These are phyloP conservation scores for Metacarcinus magister DNA, from an alignment of 2,888 invertebrate species.

Conservation along the genomic window DNA sequence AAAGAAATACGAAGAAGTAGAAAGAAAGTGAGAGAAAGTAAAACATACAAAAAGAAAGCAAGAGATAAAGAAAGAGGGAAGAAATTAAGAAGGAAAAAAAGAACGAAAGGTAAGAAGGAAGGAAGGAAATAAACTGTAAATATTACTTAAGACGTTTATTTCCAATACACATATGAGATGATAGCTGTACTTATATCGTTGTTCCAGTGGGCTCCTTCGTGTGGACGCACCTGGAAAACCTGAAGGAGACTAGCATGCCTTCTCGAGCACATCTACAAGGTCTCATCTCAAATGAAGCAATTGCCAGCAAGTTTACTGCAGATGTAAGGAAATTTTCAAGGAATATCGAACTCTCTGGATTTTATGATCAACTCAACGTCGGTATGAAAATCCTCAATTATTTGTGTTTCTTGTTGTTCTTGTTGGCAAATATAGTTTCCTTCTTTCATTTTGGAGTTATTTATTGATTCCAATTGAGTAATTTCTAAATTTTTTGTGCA, in stretches of 20 bases:
- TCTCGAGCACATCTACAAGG: slow-evolving; percentile 93
- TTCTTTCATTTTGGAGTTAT: not conserved
- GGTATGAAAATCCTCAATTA: slow-evolving; percentile 84
- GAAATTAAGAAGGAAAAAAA: too few relatives aligned
- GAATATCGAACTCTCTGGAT: slow-evolving; percentile 94
- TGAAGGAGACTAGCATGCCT: slow-evolving; percentile 89
- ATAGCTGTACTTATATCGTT: not conserved
- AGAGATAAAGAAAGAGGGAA: too few relatives aligned
- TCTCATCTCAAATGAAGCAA: slow-evolving; percentile 91
- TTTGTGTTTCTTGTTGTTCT: not conserved
- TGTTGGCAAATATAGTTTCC: not conserved
- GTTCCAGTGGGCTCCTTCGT: slow-evolving; percentile 91
- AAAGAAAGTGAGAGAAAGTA: too few relatives aligned
- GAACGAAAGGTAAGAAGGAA: too few relatives aligned
- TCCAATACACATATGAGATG: too few relatives aligned
- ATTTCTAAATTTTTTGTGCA: not conserved
- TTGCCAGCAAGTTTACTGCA: slow-evolving; percentile 92
- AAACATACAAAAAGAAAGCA: too few relatives aligned
- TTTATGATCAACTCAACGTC: slow-evolving; percentile 94
- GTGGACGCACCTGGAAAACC: slow-evolving; percentile 96
- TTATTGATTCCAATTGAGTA: not conserved
- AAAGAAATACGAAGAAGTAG: too few relatives aligned
- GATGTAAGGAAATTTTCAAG: slow-evolving; percentile 96
- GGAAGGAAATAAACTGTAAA: too few relatives aligned
- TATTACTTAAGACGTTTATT: too few relatives aligned